These are phyloP conservation scores for Oryzias melastigma DNA, from an alignment of 2,113 vertebrate genomes.

Conservation along the genomic window DNA sequence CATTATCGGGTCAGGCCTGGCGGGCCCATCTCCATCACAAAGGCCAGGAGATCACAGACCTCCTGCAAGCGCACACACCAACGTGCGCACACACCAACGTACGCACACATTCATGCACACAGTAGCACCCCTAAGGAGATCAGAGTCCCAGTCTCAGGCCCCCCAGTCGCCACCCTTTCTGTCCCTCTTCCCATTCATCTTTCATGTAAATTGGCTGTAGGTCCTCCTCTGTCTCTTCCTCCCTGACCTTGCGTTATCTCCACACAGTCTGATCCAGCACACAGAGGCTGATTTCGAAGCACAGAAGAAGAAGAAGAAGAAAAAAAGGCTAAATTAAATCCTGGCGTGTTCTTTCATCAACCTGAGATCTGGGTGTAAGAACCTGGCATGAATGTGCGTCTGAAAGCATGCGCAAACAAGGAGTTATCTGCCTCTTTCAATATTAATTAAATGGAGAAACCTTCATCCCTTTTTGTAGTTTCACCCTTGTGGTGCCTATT, in stretches of 20 bases:
- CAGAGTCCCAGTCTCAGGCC: constrained; percentile 57
- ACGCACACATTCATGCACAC: constrained; percentile 14
- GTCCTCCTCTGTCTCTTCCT: constrained; percentile 61
- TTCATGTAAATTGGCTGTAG: constrained; percentile 77
- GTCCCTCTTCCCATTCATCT: constrained; percentile 70
- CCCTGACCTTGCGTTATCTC: constrained; percentile 76
- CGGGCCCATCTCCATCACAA: constrained; percentile 78
- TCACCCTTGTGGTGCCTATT: constrained; percentile 19
- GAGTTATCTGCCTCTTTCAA: constrained; percentile 39
- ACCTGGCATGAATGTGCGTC: constrained; percentile 21
- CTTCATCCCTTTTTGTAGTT: constrained; percentile 9
- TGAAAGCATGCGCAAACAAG: constrained; percentile 17
- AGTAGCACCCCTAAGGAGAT: constrained; percentile 64
- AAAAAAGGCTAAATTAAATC: constrained; percentile 41
- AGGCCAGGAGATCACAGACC: constrained; percentile 76
- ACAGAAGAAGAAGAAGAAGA: constrained; percentile 17
- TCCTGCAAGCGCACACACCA: constrained; percentile 21
- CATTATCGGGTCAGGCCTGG: constrained; percentile 75
- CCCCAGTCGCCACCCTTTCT: constrained; percentile 54
- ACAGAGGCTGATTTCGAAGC: constrained; percentile 48
- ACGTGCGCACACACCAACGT: constrained; percentile 10
- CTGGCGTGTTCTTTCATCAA: constrained; percentile 44
- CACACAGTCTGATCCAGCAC: constrained; percentile 62
- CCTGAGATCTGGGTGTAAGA: constrained; percentile 52
- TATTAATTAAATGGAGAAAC: constrained; percentile 64